phyloP scores from a whole-genome alignment of 2,797 vertebrate genomes.

The Eupleurogrammus muticus region DNA sequence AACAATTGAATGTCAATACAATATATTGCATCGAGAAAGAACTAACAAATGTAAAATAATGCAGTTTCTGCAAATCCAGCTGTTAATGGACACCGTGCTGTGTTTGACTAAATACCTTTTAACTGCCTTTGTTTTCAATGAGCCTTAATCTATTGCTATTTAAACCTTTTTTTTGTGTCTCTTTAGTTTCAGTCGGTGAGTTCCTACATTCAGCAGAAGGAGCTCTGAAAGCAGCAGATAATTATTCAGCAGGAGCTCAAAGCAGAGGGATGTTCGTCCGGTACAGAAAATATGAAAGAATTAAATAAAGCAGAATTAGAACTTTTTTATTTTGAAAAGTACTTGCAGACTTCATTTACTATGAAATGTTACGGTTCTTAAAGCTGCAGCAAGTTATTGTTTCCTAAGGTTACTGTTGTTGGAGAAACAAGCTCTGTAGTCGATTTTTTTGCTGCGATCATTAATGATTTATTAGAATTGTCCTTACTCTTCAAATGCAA shows the following conservation, averaged over 20 bases:
- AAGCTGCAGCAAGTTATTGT: background rate
- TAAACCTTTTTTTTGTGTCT: background rate
- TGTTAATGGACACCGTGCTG: too few species aligned
- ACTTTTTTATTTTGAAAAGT: background rate
- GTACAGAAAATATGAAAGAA: background rate
- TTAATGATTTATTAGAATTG: background rate
- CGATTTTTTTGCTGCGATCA: background rate
- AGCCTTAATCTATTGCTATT: background rate
- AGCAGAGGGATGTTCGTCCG: background rate
- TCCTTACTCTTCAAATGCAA: background rate
- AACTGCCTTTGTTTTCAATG: background rate
- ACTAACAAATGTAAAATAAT: too few species aligned
- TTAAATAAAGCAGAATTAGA: constrained; percentile 2
- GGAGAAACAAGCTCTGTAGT: background rate
- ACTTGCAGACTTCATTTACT: background rate
- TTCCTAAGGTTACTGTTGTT: background rate
- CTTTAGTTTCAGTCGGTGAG: background rate
- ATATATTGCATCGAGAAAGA: too few species aligned
- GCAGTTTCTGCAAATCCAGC: too few species aligned
- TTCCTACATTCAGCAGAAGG: background rate
- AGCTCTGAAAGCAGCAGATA: constrained; percentile 4
- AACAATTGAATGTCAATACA: too few species aligned
- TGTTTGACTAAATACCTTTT: too few species aligned
- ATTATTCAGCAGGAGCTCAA: background rate
- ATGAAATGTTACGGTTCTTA: background rate